phyloP scores from a whole-genome alignment of 2,888 invertebrate species.

The Lomographa bimaculata region DNA sequence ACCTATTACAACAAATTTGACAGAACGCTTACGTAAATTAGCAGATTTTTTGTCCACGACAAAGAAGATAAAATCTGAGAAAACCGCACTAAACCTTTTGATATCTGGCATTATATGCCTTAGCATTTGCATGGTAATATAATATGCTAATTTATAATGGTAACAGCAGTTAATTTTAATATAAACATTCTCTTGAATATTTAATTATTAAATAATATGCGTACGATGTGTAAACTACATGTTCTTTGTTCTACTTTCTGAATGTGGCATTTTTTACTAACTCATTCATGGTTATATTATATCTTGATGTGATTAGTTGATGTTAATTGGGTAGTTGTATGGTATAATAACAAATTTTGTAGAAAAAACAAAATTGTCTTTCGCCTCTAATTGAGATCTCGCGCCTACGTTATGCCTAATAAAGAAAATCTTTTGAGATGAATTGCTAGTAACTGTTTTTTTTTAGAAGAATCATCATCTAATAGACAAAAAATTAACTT shows the following conservation, averaged over 20 bases:
- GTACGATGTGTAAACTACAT: slow-evolving; percentile 13
- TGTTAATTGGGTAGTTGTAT: too few species aligned
- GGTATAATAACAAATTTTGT: too few species aligned
- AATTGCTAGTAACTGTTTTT: too few species aligned
- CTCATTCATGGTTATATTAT: slow-evolving; percentile 16
- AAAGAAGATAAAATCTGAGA: slow-evolving; percentile 23
- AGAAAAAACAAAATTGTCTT: too few species aligned
- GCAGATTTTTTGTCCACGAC: slow-evolving; percentile 15
- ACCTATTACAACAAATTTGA: neutral
- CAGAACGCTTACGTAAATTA: slow-evolving; percentile 6
- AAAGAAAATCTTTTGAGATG: too few species aligned
- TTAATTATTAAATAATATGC: slow-evolving; percentile 18
- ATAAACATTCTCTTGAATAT: slow-evolving; percentile 30
- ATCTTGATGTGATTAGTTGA: too few species aligned
- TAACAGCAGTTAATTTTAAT: slow-evolving; percentile 32
- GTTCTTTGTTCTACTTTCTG: slow-evolving; percentile 10
- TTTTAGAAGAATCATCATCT: too few species aligned
- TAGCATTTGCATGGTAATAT: slow-evolving; percentile 28
- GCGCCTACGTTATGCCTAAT: too few species aligned
- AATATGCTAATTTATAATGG: slow-evolving; percentile 30
- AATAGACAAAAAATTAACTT: too few species aligned
- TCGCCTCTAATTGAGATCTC: too few species aligned
- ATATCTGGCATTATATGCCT: slow-evolving; percentile 23
- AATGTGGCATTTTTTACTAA: slow-evolving; percentile 7
- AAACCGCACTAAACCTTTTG: slow-evolving; percentile 17